Base-by-base conservation (phyloP, 2,797 vertebrate genomes). In the Nannoperca australis region DNA sequence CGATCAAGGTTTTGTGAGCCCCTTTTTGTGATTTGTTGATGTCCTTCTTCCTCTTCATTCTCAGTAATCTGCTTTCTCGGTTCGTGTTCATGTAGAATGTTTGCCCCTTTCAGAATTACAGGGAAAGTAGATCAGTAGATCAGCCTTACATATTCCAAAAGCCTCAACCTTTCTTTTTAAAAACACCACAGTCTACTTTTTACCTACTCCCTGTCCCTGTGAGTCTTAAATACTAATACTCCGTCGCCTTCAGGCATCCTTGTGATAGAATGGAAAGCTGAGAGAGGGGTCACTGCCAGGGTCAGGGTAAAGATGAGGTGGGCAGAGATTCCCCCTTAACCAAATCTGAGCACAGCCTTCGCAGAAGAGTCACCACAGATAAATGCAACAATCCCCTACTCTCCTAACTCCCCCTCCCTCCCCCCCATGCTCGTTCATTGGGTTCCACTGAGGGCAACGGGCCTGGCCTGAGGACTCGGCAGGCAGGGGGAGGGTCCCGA, bases 391-490 rank as follows among this genome's bases (percentile, higher is more conserved):
- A 62, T 70, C 70, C 83, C 68, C 71, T 59, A 2, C 72, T 20
- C 73, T 22, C 74, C 62, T 4, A 36, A 34, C 63, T 17, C 79
- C 61, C 75, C 49, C 32, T 17, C 10, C 44, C 65, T 24, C 50
- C 38, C 55, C 70, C 68, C 68, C 3, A 0, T 70, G 47, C 79
- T 80, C 49, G 42, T 71, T 73, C 73, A 36, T 58, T 40, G 58
- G 72, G 82, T 87, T 89, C 83, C 73, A 73, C 69, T 1, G 68
- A 89, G 85, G 38, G 18, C 73, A 88, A 45, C 38, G 56, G 83
- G 92, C 85, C 88, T 91, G 92, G 94, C 95, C 93, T 82, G 88
- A 32, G 92, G 94, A 91, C 94, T 87, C 82, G 7, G 84, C 85
- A 91, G 83, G 90, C 90, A 45, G 76, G 81, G 87, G 89, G 82